Percentiles rank a stretch among this genome's conserved stretches.
Conservation (phyloP, 2,797 vertebrate genomes). For the Etheostoma nigrum region DNA sequence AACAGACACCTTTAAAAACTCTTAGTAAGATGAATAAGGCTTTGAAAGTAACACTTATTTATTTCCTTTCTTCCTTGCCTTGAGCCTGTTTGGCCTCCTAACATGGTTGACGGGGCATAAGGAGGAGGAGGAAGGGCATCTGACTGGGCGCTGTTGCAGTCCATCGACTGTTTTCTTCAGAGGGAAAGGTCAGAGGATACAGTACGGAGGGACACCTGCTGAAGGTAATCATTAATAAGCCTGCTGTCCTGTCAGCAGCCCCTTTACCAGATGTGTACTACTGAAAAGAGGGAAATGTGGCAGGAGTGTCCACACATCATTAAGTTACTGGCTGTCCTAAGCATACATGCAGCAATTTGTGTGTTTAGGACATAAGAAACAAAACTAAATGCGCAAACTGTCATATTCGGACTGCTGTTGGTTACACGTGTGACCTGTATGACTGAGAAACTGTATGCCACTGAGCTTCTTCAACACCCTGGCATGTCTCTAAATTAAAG, state of each 20-base stretch:
- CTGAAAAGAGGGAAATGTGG: constrained; percentile 51
- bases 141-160: constrained; percentile 81
- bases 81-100: constrained; percentile 52
- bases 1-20: constrained; percentile 22
- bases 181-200: constrained; percentile 85
- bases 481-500: constrained; percentile 51
- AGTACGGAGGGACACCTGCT: constrained; percentile 78
- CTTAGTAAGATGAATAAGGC: constrained; percentile 1
- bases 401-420: constrained; percentile 12
- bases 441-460: constrained; percentile 34
- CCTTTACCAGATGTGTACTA: constrained; percentile 72
- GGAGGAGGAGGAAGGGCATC: constrained; percentile 67
- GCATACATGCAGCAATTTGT: constrained; percentile 23
- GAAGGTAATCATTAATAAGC: constrained; percentile 83
- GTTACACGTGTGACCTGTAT: constrained; percentile 25
- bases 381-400: constrained; percentile 15
- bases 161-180: constrained; percentile 85
- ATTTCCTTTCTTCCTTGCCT: constrained; percentile 14
- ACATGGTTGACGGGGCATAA: constrained; percentile 55
- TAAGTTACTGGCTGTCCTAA: constrained; percentile 41
- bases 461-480: constrained; percentile 11
- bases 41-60: constrained; percentile 30
- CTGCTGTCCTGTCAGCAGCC: constrained; percentile 76
- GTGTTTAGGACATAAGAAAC: constrained; percentile 27
- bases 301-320: constrained; percentile 52